Evolutionary conservation across 1,140 invertebrate genomes (phyloP), one percentile per base, ranked within the genome.

Genomic region (Drosophila asahinai): DNA sequence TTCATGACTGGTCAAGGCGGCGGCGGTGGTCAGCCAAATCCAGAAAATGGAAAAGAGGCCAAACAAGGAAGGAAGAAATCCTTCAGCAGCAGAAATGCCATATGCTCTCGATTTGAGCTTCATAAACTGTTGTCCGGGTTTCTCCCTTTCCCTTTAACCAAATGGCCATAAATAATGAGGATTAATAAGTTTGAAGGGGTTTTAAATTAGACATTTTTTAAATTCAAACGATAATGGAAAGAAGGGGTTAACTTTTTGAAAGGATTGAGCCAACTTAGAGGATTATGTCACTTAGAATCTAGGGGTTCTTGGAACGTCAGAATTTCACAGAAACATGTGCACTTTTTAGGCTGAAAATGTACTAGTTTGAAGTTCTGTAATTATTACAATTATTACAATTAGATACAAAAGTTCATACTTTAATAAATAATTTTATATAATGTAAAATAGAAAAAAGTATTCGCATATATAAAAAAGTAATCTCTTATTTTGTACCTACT

Each of bases 161-260:
- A 87, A 75, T 75, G 77, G 63, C 72, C 80, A 81, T 87, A 80
- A 87, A 87, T 89, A 83, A 86, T 77, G 66, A 61, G 47, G 33
- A 66, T 49, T 65, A 45, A 70, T 65, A 52, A 70, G 33, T 65
- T 49, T 64, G 8, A 67, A 49, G 30, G 59, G 59, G n/a, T 30
- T 27, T 25, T 57, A 60, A 57, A 57, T 22, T 57, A 52, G 64
- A 77, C n/a, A 60, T 60, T 22, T 48, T 48, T 17, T 33, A 47
- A 17, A 38, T 64, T 63, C 14, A 4, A 36, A 51, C 57, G n/a
- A 14, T 6, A 5, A n/a, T 27, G 42, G 47, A 36, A 60, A 45
- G n/a, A 38, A 6, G 3, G 11, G 5, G 17, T 7, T n/a, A 43
- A 30, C 19, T 4, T 30, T 25, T 43, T 4, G 19, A 27, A 3